Evolutionary conservation across 35 echinoderm and acorn worm genomes (phyloP).

Genomic region (Heliocidaris tuberculata): DNA sequence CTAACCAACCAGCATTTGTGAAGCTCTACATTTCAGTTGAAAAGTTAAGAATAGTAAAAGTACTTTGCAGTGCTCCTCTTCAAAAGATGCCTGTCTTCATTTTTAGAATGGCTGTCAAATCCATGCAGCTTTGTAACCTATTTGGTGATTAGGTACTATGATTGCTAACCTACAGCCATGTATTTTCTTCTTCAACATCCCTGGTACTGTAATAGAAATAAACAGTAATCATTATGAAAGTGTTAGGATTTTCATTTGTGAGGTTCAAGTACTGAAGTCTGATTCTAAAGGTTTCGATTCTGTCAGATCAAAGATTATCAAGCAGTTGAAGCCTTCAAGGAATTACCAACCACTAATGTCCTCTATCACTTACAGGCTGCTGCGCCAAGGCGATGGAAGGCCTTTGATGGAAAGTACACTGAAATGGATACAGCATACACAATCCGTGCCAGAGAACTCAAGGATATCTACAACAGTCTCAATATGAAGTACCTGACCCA

Average conservation of each 20-base stretch:
- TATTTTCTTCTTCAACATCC: too few relatives aligned
- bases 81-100: too few relatives aligned
- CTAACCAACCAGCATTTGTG: background rate
- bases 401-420: conserved; percentile 88
- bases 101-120: background rate
- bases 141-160: too few relatives aligned
- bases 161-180: too few relatives aligned
- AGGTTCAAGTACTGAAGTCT: background rate
- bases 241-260: too few relatives aligned
- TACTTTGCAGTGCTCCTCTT: too few relatives aligned
- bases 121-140: background rate
- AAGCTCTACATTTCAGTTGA: background rate
- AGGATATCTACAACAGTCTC: conserved; percentile 88
- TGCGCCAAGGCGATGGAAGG: conserved; percentile 85
- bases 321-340: background rate
- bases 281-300: background rate
- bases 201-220: too few relatives aligned
- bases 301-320: background rate
- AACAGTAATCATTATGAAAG: too few relatives aligned
- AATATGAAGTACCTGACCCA: conserved; percentile 95
- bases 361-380: conserved; percentile 60
- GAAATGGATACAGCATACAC: conserved; percentile 99
- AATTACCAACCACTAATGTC: background rate
- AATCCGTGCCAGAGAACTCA: conserved; percentile 83
- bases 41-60: too few relatives aligned